Conservation (phyloP, 1,140 invertebrate species). For the Drosophila elegans region DNA sequence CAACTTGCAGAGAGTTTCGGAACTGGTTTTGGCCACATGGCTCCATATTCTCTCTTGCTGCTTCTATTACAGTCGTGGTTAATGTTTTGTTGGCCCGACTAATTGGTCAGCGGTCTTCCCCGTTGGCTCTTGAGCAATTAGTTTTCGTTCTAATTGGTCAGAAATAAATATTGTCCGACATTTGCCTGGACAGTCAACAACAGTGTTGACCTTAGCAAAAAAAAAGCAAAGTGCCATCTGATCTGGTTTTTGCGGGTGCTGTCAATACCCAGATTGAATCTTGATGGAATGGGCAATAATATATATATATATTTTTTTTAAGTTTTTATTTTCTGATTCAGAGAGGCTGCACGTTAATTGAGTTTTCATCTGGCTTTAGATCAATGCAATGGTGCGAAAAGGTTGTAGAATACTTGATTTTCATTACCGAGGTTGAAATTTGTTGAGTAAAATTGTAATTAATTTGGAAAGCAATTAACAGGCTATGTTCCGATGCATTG, state of each 20-base stretch:
- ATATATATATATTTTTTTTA: slow-evolving; percentile 15
- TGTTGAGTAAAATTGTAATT: not conserved
- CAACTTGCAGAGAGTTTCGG: slow-evolving; percentile 16
- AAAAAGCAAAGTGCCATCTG: slow-evolving; percentile 27
- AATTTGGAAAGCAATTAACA: slow-evolving; percentile 17
- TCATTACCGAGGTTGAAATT: slow-evolving; percentile 52
- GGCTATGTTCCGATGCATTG: slow-evolving; percentile 25
- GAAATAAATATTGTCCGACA: slow-evolving; percentile 79
- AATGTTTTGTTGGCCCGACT: slow-evolving; percentile 59
- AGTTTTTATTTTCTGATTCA: slow-evolving; percentile 20
- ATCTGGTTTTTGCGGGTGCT: slow-evolving; percentile 53
- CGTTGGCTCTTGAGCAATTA: slow-evolving; percentile 81
- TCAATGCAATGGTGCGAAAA: slow-evolving; percentile 70
- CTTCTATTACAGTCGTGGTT: slow-evolving; percentile 19
- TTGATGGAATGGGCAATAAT: slow-evolving; percentile 43
- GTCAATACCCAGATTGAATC: slow-evolving; percentile 48
- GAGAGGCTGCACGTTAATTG: slow-evolving; percentile 52
- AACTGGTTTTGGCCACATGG: slow-evolving; percentile 61
- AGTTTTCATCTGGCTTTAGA: slow-evolving; percentile 24
- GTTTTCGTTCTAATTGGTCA: slow-evolving; percentile 82
- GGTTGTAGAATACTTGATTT: slow-evolving; percentile 56
- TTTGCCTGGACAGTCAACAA: slow-evolving; percentile 42
- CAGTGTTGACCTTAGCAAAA: slow-evolving; percentile 4
- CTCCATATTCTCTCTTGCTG: slow-evolving; percentile 16
- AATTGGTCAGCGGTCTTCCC: slow-evolving; percentile 79